phyloP scores from a whole-genome alignment of 2,888 invertebrate genomes.

The Spodoptera exigua region DNA sequence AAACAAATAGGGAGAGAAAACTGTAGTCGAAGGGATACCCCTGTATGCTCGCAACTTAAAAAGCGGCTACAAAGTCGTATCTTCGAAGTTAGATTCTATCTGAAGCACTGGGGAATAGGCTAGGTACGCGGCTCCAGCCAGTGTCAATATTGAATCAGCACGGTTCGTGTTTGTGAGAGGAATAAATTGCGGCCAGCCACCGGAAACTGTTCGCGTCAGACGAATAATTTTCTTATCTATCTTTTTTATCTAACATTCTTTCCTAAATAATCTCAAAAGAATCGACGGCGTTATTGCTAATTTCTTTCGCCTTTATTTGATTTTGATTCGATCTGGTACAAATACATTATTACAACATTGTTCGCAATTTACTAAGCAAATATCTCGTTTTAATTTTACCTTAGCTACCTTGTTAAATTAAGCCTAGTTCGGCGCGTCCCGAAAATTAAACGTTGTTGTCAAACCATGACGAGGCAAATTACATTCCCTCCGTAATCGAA shows the following conservation, averaged over 20 bases:
- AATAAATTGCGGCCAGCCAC: constrained; percentile 82
- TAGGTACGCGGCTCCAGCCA: constrained; percentile 73
- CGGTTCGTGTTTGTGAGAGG: constrained; percentile 82
- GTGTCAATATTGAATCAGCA: constrained; percentile 86
- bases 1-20: constrained; percentile 63
- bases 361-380: constrained; percentile 4
- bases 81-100: constrained; percentile 73
- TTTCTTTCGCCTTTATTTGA: constrained; percentile 51
- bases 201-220: constrained; percentile 76
- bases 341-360: not conserved
- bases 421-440: constrained; percentile 14
- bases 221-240: constrained; percentile 76
- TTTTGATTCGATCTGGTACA: constrained; percentile 18
- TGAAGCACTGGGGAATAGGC: constrained; percentile 76
- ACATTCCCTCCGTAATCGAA: constrained; percentile 16
- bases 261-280: constrained; percentile 57
- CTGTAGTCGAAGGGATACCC: constrained; percentile 56
- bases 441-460: constrained; percentile 34
- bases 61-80: constrained; percentile 72
- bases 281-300: constrained; percentile 59
- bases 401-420: not conserved
- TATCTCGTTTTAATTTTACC: constrained; percentile 3
- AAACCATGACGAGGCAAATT: constrained; percentile 27
- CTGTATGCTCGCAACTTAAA: constrained; percentile 66
- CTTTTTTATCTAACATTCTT: constrained; percentile 63